Percentiles rank a stretch among this genome's conserved stretches.
These are phyloP conservation scores for Coremacera marginata DNA, from an alignment of 2,888 invertebrate genomes.

Conservation along the genomic window DNA sequence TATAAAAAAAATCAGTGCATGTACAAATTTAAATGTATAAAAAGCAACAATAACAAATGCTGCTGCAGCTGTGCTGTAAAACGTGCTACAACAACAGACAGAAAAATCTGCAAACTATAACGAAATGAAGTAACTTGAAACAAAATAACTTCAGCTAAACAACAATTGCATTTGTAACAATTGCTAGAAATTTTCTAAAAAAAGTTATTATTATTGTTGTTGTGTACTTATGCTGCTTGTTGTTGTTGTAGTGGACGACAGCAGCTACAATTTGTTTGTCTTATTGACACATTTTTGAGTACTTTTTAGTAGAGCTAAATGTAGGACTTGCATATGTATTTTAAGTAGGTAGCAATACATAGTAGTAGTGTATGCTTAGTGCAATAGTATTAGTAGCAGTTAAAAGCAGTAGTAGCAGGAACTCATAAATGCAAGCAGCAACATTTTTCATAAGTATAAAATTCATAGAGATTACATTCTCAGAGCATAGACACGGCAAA, in stretches of 20 bases:
- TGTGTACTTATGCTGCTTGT: background rate
- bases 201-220: background rate
- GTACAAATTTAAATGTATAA: background rate
- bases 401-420: background rate
- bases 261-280: no score
- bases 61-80: background rate
- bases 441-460: background rate
- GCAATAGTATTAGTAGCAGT: background rate
- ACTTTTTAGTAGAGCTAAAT: no score
- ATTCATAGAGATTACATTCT: no score
- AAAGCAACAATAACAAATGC: background rate
- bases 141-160: background rate
- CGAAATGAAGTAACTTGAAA: background rate
- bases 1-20: background rate
- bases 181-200: constrained; percentile 12
- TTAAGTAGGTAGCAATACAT: no score
- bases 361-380: no score
- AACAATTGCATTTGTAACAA: constrained; percentile 28
- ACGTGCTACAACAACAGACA: background rate
- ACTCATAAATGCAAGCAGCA: background rate
- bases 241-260: no score
- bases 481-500: background rate
- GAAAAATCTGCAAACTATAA: background rate
- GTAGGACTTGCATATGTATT: no score
- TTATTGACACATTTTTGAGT: no score